Base-by-base conservation (phyloP, 2,888 invertebrate species). In the Hirtodrosophila histrioides region DNA sequence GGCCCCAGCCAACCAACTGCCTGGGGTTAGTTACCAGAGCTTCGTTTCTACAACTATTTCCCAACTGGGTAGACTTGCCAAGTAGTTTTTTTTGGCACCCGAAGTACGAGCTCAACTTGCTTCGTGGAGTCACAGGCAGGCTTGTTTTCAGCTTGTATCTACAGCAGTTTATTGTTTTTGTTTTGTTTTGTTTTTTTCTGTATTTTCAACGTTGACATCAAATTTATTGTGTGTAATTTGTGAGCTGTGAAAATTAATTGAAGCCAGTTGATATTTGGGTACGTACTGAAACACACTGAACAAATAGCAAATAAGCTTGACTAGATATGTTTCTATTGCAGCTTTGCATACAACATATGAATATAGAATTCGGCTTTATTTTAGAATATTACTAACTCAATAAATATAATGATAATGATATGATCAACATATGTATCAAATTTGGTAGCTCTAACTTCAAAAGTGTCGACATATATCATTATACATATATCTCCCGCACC, bases 171-270 rank as follows among this genome's bases (percentile, higher is more conserved):
- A 64, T 71, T 72, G 77, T 67, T 74, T 67, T 51, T 49, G 44
- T 33, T 10, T 29, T 49, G 24, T 29, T 12, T 40, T 33, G 17
- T 24, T 23, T 33, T 36, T 31, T 46, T 62, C 49, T 62, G 43
- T 53, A 41, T 41, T 69, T 58, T 41, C 43, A 24, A 27, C 33
- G 67, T 75, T 82, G 84, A 84, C 84, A 82, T 78, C 78, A 78
- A 77, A 82, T 84, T 78, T 72, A 78, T 81, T 80, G 69, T 73
- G 62, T 64, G 78, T 74, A 72, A 82, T 78, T 78, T 80, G 78
- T 69, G 76, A 62, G 70, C 80, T 80, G 83, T 80, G 76, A 80
- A 73, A 83, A 83, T 54, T 56, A 60, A 70, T 60, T 50, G 66
- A 50, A 51, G 56, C 8, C 41, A 43, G 37, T 72, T 44, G 31